Conservation (phyloP, 2,888 invertebrate species). For the Mongoloraphidia duomilia region DNA sequence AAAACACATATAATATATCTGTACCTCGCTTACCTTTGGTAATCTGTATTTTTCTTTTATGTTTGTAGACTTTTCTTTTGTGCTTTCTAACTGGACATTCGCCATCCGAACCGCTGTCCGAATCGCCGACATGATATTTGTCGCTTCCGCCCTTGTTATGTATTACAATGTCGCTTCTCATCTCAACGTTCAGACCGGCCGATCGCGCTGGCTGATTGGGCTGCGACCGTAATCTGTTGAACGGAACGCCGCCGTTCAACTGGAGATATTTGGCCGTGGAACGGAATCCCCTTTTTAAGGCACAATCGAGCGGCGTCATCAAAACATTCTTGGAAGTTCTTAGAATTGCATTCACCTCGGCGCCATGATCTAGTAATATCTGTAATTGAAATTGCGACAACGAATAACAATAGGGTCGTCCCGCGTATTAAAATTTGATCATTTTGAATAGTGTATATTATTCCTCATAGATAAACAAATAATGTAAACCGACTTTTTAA, state of each 20-base stretch:
- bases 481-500: no score
- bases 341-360: slow-evolving; percentile 72
- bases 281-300: slow-evolving; percentile 69
- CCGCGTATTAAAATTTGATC: no score
- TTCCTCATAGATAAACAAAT: no score
- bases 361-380: slow-evolving; percentile 68
- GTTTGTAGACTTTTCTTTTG: slow-evolving; percentile 2
- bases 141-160: background rate
- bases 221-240: slow-evolving; percentile 46
- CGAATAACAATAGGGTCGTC: no score
- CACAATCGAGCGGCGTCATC: slow-evolving; percentile 84
- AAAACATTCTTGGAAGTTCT: slow-evolving; percentile 70
- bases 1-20: no score
- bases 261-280: slow-evolving; percentile 88
- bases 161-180: slow-evolving; percentile 35
- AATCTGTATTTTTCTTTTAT: slow-evolving; percentile 3
- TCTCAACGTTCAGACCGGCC: slow-evolving; percentile 34
- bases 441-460: no score
- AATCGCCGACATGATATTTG: background rate
- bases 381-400: slow-evolving; percentile 21
- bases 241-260: slow-evolving; percentile 76
- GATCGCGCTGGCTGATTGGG: slow-evolving; percentile 34
- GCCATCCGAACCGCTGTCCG: background rate
- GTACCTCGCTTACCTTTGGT: background rate
- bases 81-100: background rate